Evolutionary conservation across 2,888 invertebrate species (phyloP).

Genomic region (Cyclophora albipunctata): DNA sequence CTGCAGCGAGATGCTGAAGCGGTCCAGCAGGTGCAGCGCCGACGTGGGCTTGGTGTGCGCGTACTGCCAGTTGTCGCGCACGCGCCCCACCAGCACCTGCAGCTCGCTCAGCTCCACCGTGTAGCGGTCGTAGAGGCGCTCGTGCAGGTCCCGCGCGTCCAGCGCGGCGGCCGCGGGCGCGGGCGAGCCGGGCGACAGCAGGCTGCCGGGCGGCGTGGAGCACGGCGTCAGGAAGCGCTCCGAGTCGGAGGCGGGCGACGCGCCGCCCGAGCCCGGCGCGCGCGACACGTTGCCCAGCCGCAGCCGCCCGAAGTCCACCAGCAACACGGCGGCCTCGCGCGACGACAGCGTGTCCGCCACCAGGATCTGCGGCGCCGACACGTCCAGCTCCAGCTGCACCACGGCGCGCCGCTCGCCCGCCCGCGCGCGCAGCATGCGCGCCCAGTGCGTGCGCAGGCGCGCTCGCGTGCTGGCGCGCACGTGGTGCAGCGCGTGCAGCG

Average conservation of each 20-base stretch:
- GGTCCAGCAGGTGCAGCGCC: constrained; percentile 88
- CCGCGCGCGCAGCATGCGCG: constrained; percentile 37
- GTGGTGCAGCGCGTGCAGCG: constrained; percentile 40
- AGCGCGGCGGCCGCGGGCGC: constrained; percentile 36
- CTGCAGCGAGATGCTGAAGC: constrained; percentile 82
- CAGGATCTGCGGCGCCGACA: constrained; percentile 94
- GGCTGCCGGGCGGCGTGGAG: constrained; percentile 89
- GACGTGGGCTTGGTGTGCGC: constrained; percentile 90
- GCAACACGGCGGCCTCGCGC: constrained; percentile 84
- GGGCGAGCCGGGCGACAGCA: constrained; percentile 76
- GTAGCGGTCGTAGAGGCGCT: constrained; percentile 52
- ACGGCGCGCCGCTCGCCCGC: constrained; percentile 67
- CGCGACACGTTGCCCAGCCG: constrained; percentile 62
- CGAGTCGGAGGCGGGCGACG: constrained; percentile 14
- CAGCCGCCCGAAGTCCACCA: constrained; percentile 93
- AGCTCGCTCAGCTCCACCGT: constrained; percentile 82
- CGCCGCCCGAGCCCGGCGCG: constrained; percentile 12
- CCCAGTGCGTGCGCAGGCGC: constrained; percentile 31
- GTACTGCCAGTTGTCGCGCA: constrained; percentile 92
- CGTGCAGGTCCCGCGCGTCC: constrained; percentile 44
- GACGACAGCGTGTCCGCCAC: constrained; percentile 88
- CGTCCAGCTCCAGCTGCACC: constrained; percentile 93
- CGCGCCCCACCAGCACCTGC: constrained; percentile 91
- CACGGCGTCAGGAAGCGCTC: constrained; percentile 89
- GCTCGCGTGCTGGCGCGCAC: constrained; percentile 26